These are phyloP conservation scores for Spilogale gracilis DNA, from an alignment of 2,113 vertebrate genomes.

Conservation along the genomic window DNA sequence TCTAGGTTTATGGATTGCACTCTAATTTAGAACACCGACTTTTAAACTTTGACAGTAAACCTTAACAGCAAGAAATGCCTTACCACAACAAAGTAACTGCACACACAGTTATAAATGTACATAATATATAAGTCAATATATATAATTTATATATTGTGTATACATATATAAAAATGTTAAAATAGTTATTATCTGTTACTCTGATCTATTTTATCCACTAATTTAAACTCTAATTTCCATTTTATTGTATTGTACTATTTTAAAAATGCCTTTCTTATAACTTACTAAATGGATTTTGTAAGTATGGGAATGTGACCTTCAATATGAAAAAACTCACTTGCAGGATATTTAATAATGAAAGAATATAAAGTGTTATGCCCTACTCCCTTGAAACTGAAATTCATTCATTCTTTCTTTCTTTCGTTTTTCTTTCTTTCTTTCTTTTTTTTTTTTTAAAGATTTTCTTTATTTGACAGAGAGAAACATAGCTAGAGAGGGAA, in stretches of 20 bases:
- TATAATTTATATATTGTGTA: neutral
- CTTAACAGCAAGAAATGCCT: neutral
- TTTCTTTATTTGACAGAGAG: too few species aligned
- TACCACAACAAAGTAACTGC: neutral
- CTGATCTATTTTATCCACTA: slow-evolving; percentile 4
- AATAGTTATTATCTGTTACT: neutral
- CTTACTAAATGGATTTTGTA: neutral
- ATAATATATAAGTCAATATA: neutral
- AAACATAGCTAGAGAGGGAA: too few species aligned
- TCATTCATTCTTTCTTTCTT: neutral
- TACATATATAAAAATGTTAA: neutral
- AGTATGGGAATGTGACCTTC: neutral
- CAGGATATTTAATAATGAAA: neutral
- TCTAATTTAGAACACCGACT: neutral
- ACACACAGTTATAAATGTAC: neutral
- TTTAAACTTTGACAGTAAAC: neutral
- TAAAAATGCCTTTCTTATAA: neutral
- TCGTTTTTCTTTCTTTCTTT: too few species aligned
- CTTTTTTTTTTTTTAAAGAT: too few species aligned
- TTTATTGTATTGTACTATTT: neutral
- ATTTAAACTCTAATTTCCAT: neutral
- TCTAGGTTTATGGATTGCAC: neutral
- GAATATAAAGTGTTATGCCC: neutral
- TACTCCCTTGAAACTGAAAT: neutral
- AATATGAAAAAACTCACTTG: neutral